Base-by-base conservation (phyloP, 2,888 invertebrate species). In the Nemurella pictetii region DNA sequence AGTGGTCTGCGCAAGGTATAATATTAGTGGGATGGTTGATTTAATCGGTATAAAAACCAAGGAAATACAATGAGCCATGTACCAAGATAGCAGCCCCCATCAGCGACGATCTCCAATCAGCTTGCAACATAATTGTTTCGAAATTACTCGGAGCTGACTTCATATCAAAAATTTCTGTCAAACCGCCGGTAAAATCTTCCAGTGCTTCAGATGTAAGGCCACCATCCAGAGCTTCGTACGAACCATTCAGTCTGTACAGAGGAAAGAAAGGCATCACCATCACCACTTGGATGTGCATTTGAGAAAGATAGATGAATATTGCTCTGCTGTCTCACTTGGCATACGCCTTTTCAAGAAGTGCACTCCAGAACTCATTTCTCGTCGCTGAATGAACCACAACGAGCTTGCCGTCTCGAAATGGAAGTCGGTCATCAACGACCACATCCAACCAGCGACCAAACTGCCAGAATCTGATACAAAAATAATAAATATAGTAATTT, bases 181-280 rank as follows among this genome's bases (percentile, higher is more conserved):
- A 88, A 25, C 90, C 90, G 5, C 90, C 90, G 0, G 93, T 93
- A 88, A 93, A 93, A 88, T 94, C 93, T 87, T 92, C 93, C 90
- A 94, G 91, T 0, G 93, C 93, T 87, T 94, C 93, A 84, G 91
- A 90, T 0, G 92, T 92, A 81, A 91, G 91, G 32, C 93, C 93
- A 80, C 93, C 93, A 88, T 92, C 92, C 86, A 93, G 89, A 28
- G 92, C 90, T 88, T 93, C 93, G 88, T 93, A 93, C 0, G 92
- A 92, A 2, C 93, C 93, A 88, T 91, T 90, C 86, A 93, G 87
- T 88, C 92, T 92, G n/a, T n/a, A n/a, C n/a, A n/a, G n/a, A n/a
- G n/a, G n/a, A n/a, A n/a, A n/a, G n/a, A n/a, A n/a, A n/a, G n/a
- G n/a, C n/a, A n/a, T n/a, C n/a, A n/a, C n/a, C n/a, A n/a, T n/a